These are phyloP conservation scores for Xiphydria camelus DNA, from an alignment of 2,888 invertebrate genomes.

Conservation along the genomic window DNA sequence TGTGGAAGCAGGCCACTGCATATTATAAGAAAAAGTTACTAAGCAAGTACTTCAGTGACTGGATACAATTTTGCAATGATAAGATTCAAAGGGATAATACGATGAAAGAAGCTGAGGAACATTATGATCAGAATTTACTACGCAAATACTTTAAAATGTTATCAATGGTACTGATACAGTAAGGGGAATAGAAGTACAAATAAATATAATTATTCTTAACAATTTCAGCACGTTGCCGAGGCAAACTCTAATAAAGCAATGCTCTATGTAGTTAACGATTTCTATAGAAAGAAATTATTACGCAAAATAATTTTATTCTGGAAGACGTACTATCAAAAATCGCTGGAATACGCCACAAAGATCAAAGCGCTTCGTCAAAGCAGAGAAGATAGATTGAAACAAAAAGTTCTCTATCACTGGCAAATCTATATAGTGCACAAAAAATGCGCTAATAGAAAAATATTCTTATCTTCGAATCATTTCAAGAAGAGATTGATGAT, in stretches of 20 bases:
- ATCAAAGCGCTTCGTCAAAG: constrained; percentile 7
- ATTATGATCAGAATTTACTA: constrained; percentile 17
- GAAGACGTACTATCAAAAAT: constrained; percentile 15
- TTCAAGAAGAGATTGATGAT: constrained; percentile 16
- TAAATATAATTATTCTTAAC: background rate
- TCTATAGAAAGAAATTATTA: constrained; percentile 13
- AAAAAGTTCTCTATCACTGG: constrained; percentile 22
- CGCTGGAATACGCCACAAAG: constrained; percentile 5
- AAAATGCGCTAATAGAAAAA: constrained; percentile 29
- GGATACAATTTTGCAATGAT: constrained; percentile 22
- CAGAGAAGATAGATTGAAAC: constrained; percentile 14
- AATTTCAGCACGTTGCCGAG: constrained; percentile 17
- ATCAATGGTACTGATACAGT: constrained; percentile 20
- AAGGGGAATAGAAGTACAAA: too few species aligned
- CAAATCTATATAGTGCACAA: constrained; percentile 24
- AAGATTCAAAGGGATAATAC: constrained; percentile 16
- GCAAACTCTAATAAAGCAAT: constrained; percentile 4
- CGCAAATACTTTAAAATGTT: constrained; percentile 20
- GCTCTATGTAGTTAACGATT: constrained; percentile 11
- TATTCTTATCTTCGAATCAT: constrained; percentile 16
- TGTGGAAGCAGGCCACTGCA: constrained; percentile 9
- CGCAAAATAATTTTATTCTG: constrained; percentile 18
- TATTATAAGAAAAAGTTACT: constrained; percentile 18
- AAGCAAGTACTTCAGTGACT: constrained; percentile 16
- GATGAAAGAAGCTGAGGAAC: constrained; percentile 4